Base-by-base conservation (phyloP, 1,140 invertebrate genomes). In the Solenopsis invicta region DNA sequence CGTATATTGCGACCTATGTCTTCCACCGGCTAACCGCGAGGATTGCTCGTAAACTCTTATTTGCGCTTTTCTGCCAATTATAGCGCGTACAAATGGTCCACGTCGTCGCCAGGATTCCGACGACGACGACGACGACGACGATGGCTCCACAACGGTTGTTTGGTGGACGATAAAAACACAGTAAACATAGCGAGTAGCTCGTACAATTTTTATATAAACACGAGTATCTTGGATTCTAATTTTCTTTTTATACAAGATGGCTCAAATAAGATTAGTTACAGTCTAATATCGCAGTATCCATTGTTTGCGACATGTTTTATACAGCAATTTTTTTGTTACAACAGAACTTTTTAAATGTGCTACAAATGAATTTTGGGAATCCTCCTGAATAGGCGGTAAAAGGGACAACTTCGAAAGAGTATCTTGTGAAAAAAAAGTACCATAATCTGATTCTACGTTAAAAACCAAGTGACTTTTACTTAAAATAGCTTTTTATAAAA, bases 1-100 rank as follows among this genome's bases (percentile, higher is more conserved):
- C 48, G 34, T 81, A 71, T 59, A 81, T 81, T 48, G 50, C 64
- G 34, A 81, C 64, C 21, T 71, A 45, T 56, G 37, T 71, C 37
- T 71, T 45, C 34, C 16, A 34, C 1, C 16, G 48, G n/a, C 21
- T 81, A 81, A 56, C 21, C 78, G 62, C n/a, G 34, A 34, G 16
- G 2, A 71, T 71, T 41, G 34, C 77, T 80, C 62, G 62, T 80
- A 56, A 80, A 56, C 37, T 81, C 78, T 71, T 71, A 81, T 81
- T 81, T 71, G 13, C 21, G 50, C 64, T 59, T 45, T 59, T 34
- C n/a, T 24, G 37, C 21, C 78, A 81, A 71, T 81, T 81, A 41
- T 71, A 59, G 21, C 37, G 16, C 34, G n/a, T 45, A 12, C 29
- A 37, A 78, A 67, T 10, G 29, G 34, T 6, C 45, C 16, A 18